Base-by-base conservation (phyloP, 1,140 invertebrate genomes). In the Spodoptera litura region DNA sequence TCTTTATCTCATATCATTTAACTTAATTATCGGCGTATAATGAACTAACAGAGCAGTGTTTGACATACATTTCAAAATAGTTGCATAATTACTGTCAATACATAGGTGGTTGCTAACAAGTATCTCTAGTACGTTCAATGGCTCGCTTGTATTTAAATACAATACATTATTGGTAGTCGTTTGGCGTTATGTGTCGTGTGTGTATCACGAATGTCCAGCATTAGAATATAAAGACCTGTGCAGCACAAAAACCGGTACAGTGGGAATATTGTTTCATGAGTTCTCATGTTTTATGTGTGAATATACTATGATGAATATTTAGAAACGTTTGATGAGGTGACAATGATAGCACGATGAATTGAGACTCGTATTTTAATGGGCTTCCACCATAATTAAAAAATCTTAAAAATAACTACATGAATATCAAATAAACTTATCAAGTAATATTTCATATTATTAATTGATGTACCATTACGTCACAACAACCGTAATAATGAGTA, bases 141-240 rank as follows among this genome's bases (percentile, higher is more conserved):
- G 15, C 20, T 31, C 64, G 49, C 20, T 31, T 52, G 5, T 52
- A 51, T 51, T 49, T 68, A 68, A 68, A 49, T 64, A 49, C 64
- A 68, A 68, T 31, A 52, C 20, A 68, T 68, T 52, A 68, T 52
- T 52, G 44, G 49, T 49, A 44, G 49, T 25, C 49, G 5, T 68
- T 68, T 68, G 25, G 49, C 38, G 38, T 27, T 49, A 64, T 64
- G n/a, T n/a, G 61, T 52, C 52, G 51, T 52, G 64, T 68, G 52
- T 68, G 12, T 68, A 52, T 68, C 64, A 13, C 52, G 4, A 68
- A 68, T 27, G 20, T 4, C 20, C 52, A 20, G 52, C 44, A 68
- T 68, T 68, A 68, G 49, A 52, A 68, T 66, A 51, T 68, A 68
- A 68, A 68, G 64, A 12, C 35, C 12, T 35, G 49, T 64, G 35